A percentile compares a stretch with the other conserved stretches of the same genome.
phyloP scores from a whole-genome alignment of 1,140 invertebrate species.

The Procambarus virginalis region DNA sequence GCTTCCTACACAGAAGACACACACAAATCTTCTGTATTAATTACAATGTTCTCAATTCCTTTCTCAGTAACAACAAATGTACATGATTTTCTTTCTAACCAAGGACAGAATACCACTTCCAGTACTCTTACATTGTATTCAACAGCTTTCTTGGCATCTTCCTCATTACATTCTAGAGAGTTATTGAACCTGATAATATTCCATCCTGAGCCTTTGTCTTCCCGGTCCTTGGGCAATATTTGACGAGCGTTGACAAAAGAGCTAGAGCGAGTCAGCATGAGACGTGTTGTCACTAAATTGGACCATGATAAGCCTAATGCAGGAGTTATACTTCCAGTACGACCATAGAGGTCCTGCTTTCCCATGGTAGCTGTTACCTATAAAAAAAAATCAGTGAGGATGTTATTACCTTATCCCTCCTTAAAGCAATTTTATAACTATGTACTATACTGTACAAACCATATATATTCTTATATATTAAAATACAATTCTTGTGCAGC shows the following conservation, averaged over 20 bases:
- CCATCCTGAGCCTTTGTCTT: background rate
- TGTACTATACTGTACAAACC: too few relatives aligned
- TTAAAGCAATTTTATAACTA: too few relatives aligned
- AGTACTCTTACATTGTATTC: conserved; percentile 71
- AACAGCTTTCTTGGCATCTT: conserved; percentile 59
- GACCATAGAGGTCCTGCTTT: conserved; percentile 24
- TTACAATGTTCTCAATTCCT: conserved; percentile 70
- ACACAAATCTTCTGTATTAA: background rate
- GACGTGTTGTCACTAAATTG: conserved; percentile 80
- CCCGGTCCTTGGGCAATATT: background rate
- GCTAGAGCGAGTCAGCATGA: conserved; percentile 75
- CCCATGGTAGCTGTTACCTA: conserved; percentile 63
- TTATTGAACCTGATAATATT: background rate
- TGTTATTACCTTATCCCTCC: background rate
- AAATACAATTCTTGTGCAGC: too few relatives aligned
- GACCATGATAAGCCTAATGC: conserved; percentile 82
- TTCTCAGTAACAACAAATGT: conserved; percentile 73
- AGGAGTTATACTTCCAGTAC: conserved; percentile 71
- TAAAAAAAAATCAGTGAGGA: background rate
- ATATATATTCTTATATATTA: too few relatives aligned
- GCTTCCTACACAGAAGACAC: too few relatives aligned
- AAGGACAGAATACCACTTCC: conserved; percentile 74
- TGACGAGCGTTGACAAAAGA: conserved; percentile 38
- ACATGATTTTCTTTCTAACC: conserved; percentile 72
- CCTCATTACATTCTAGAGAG: background rate